Percentiles rank a stretch among this genome's conserved stretches.
Evolutionary conservation across 2,888 invertebrate species (phyloP).

Genomic region (Vandiemenella viatica): DNA sequence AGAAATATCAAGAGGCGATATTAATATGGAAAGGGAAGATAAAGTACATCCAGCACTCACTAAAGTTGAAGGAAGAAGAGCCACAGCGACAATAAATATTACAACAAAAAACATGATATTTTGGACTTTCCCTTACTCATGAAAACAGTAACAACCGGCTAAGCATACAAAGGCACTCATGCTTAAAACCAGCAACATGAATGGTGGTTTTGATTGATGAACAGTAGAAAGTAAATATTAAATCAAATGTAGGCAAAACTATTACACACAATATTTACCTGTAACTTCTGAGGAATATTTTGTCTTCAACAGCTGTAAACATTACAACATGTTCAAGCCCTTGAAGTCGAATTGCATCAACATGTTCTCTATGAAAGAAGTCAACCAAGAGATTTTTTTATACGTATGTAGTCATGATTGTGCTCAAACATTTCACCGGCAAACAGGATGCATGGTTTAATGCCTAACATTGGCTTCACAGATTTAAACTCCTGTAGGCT

Average conservation of each 20-base stretch:
- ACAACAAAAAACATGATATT: too few species aligned
- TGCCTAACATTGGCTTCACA: constrained; percentile 61
- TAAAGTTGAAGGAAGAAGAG: too few species aligned
- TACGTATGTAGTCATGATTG: constrained; percentile 58
- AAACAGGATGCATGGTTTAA: constrained; percentile 84
- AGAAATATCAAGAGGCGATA: too few species aligned
- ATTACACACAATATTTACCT: constrained; percentile 27
- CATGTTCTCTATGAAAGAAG: constrained; percentile 76
- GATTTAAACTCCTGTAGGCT: constrained; percentile 64
- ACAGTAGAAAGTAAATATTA: background rate
- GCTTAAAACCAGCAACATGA: too few species aligned
- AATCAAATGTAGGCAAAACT: background rate
- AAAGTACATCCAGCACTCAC: too few species aligned
- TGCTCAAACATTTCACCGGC: constrained; percentile 84
- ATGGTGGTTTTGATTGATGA: too few species aligned
- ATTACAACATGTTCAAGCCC: constrained; percentile 88
- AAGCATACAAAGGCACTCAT: too few species aligned
- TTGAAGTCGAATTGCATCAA: constrained; percentile 68
- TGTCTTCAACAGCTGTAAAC: constrained; percentile 71
- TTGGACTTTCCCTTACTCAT: too few species aligned
- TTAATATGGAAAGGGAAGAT: too few species aligned
- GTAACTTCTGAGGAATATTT: constrained; percentile 59
- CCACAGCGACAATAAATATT: too few species aligned
- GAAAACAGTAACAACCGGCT: too few species aligned
- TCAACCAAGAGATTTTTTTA: constrained; percentile 83